Evolutionary conservation across 2,888 invertebrate species (phyloP), one percentile per base, ranked within the genome.

Genomic region (Clepsis dumicolana): DNA sequence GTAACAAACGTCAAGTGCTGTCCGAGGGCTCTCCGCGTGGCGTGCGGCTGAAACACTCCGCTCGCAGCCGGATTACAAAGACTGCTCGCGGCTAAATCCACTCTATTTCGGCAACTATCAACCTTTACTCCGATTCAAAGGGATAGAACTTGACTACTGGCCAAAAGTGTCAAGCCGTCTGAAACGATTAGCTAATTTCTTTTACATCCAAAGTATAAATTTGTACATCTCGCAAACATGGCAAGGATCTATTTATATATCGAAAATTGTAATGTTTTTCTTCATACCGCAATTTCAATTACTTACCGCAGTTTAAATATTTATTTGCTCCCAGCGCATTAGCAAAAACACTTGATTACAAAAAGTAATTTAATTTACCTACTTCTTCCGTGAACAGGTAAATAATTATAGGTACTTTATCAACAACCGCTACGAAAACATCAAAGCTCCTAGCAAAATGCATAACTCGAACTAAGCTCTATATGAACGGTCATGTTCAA

Each of bases 1-100:
- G 75, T 80, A 82, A 80, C 81, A 79, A 73, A 70, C 74, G 65
- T 75, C 70, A 67, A 80, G 82, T 63, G 70, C 65, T 57, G 65
- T 57, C 65, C 18, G 71, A 77, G 78, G 44, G 71, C 75, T 48
- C 79, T 78, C 70, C 54, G 70, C 56, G 59, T 56, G 44, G 71
- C 72, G 72, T 71, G 73, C 72, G 72, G 79, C 70, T 71, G 77
- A 76, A 72, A 73, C 74, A 64, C 82, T 80, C 68, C 38, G 73
- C 52, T 56, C 64, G 57, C 41, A 69, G 70, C 65, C 61, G 48
- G 32, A 65, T 60, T 54, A 64, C 64, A 69, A 60, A 69, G 52
- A 64, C 73, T 71, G 70, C 41, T 59, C 66, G 53, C 53, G 53
- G 32, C 54, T 60, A 44, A 73, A 59, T 29, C 64, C 71, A 54